Evolutionary conservation across 2,888 invertebrate species (phyloP), one percentile per base, ranked within the genome.

Genomic region (Margaritifera margaritifera): DNA sequence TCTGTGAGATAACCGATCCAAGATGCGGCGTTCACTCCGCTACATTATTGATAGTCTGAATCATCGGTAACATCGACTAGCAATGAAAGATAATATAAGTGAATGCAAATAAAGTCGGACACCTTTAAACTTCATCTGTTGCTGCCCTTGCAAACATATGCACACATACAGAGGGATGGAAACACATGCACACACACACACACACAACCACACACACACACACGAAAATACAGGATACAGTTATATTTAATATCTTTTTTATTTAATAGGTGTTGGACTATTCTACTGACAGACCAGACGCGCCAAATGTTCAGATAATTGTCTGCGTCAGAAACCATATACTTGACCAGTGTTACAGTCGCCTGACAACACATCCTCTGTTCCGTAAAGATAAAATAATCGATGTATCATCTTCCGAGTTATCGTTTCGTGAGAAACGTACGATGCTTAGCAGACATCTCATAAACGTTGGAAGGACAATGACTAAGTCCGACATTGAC

Each of bases 311-410:
- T 27, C 68, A 69, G 18, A 64, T 77, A 2, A 74, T 77, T 8
- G 72, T 77, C 1, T 74, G 74, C 2, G 69, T 74, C 63, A 59
- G 77, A 18, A 70, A 74, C 6, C 72, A 77, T 55, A 72, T 77
- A 20, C 60, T 74, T n/a, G 77, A 77, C 3, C 74, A 74, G 62
- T 72, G 77, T 55, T 65, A 61, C 22, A 50, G 66, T 18, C 68
- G 66, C 18, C 70, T 77, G 20, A 54, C 66, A 8, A 52, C 64
- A 24, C 69, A 74, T 59, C 70, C 64, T 59, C 60, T 77, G 25
- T 77, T 77, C 66, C 50, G 68, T 24, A 74, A 62, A 50, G 77
- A 77, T 19, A 72, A 65, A 42, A 63, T 77, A 50, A 66, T 77
- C 1, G 77, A 77, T 25, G 72, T 71, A 31, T 58, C 57, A n/a